These are phyloP conservation scores for Macrostomum lignano DNA, from an alignment of 1,140 invertebrate species.

Conservation along the genomic window DNA sequence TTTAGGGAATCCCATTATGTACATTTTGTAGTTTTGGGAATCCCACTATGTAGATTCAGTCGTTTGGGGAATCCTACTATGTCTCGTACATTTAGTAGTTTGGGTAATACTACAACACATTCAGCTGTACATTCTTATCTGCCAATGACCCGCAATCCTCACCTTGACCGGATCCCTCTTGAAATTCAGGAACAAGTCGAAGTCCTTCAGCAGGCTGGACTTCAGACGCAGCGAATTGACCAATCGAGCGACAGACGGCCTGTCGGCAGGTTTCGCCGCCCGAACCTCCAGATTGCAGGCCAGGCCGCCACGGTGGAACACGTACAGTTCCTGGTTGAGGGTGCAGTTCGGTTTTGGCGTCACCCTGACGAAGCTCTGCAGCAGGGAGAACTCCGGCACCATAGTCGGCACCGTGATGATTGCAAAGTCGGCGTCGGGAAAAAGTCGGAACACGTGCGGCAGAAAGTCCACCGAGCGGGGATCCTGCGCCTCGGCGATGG, in stretches of 20 bases:
- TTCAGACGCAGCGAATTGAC: constrained; percentile 10
- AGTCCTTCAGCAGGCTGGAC: constrained; percentile 11
- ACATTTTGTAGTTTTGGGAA: no score
- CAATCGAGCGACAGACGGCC: constrained; percentile 10
- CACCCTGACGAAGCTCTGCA: constrained; percentile 35
- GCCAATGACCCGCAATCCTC: no score
- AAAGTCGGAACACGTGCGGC: constrained; percentile 36
- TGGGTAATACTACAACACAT: no score
- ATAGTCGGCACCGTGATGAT: constrained; percentile 35
- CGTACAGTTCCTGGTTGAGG: constrained; percentile 35
- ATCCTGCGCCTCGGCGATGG: constrained; percentile 34
- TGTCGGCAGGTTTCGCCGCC: constrained; percentile 9
- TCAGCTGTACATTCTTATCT: constrained; percentile 18
- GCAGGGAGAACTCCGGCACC: constrained; percentile 33
- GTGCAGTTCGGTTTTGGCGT: constrained; percentile 31
- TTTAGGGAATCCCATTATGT: no score
- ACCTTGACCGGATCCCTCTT: constrained; percentile 5
- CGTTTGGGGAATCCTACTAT: no score
- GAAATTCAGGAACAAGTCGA: constrained; percentile 8
- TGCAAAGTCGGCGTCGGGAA: constrained; percentile 38
- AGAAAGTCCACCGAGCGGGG: constrained; percentile 32
- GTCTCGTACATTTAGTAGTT: no score
- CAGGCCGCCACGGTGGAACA: constrained; percentile 34
- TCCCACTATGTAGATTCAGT: no score
- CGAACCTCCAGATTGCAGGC: constrained; percentile 11